Evolutionary conservation across 2,888 invertebrate species (phyloP), one percentile per base, ranked within the genome.

Genomic region (Eupithecia vulgata): DNA sequence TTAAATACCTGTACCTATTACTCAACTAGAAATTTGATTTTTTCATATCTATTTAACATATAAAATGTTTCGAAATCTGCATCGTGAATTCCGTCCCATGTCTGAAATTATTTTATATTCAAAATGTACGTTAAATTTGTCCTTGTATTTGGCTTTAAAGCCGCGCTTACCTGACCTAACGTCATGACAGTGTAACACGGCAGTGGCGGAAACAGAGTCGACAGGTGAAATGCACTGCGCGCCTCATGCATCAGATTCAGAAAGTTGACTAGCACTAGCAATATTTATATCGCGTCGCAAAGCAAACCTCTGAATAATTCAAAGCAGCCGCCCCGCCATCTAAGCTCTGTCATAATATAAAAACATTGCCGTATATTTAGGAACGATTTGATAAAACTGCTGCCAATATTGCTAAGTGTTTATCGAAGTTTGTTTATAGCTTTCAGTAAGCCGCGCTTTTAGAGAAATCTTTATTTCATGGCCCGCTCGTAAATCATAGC

Each of bases 241-340:
- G 40, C 65, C 65, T 25, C 65, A 65, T 65, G 65, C 61, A 45
- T 67, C 59, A 67, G 68, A 68, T 37, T 68, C 68, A 37, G 57
- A 70, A 61, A 68, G 65, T 73, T 59, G 67, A 68, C 70, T 68
- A 25, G 62, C 70, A 65, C 59, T 70, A 45, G 59, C 25, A 70
- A 74, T 82, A 84, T 85, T 83, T 84, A 82, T 82, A 65, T 73
- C 78, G 78, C 76, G 79, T 78, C 81, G 82, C 81, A 81, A 78
- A 80, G 78, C 81, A 78, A 80, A 80, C 79, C 81, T 78, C 81
- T 87, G 87, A 85, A 87, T 87, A 81, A 87, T 87, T 87, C 87
- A 87, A 86, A 79, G 35, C 15, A 34, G 13, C 37, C 17, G 25
- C 59, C 57, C 70, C 30, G 62, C 30, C n/a, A 40, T 70, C 75